These are phyloP conservation scores for Podiceps cristatus DNA, from an alignment of 2,113 vertebrate species.

Conservation along the genomic window DNA sequence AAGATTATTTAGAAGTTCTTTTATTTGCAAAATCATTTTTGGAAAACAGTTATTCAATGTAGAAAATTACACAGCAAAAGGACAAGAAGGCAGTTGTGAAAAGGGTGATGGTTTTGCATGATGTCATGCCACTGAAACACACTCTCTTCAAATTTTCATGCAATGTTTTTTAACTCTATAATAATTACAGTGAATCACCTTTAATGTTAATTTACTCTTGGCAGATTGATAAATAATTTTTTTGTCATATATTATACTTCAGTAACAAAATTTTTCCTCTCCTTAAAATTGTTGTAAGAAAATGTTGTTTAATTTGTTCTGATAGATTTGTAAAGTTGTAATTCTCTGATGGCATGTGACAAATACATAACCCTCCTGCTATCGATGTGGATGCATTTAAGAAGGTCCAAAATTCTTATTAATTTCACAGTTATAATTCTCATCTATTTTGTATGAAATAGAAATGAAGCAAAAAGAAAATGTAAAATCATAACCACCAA, in stretches of 20 bases:
- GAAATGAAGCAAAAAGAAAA: not conserved
- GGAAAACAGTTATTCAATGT: not conserved
- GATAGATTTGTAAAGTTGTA: not conserved
- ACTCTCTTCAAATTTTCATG: not conserved
- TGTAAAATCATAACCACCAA: not conserved
- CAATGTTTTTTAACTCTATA: not conserved
- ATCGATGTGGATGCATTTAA: not conserved
- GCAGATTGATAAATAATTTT: not conserved
- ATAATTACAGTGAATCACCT: not conserved
- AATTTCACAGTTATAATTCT: not conserved
- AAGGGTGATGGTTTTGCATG: not conserved
- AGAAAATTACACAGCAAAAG: not conserved
- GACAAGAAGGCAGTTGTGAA: not conserved
- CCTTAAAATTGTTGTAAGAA: not conserved
- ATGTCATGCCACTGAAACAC: not conserved
- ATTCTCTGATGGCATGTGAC: not conserved
- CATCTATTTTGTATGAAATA: not conserved
- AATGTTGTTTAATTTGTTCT: not conserved
- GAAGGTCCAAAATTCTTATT: not conserved
- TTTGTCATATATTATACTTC: not conserved
- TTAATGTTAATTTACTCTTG: not conserved
- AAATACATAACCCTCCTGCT: not conserved
- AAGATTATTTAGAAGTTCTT: not conserved
- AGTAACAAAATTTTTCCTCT: not conserved
- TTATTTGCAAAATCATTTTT: not conserved